These are phyloP conservation scores for Xanthia togata DNA, from an alignment of 2,888 invertebrate species.

Conservation along the genomic window DNA sequence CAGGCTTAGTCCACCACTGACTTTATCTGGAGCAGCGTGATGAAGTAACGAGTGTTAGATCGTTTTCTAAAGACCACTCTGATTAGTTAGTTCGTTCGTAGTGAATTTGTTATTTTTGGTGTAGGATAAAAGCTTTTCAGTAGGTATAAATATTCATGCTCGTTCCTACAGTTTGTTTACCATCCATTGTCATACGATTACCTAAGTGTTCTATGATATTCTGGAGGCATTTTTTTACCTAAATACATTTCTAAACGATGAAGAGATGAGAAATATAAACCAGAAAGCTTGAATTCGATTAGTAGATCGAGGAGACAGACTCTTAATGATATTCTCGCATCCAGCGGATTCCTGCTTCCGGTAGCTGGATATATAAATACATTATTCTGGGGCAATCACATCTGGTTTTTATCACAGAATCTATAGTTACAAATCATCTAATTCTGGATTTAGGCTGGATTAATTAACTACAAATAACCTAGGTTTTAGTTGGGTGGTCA, in stretches of 20 bases:
- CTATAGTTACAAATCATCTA: neutral
- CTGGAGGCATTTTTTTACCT: neutral
- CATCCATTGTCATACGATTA: no score
- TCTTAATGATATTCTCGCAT: neutral
- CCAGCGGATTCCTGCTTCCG: neutral
- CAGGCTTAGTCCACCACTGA: no score
- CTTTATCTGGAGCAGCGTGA: neutral
- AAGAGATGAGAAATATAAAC: neutral
- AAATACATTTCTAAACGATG: neutral
- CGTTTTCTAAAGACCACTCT: neutral
- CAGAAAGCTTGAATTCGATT: no score
- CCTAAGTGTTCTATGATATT: neutral
- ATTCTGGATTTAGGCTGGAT: neutral
- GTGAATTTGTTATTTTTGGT: neutral
- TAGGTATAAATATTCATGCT: neutral
- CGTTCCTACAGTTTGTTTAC: neutral
- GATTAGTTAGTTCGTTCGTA: neutral
- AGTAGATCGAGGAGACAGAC: neutral
- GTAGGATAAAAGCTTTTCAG: neutral
- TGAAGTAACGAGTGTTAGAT: neutral
- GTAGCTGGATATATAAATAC: neutral
- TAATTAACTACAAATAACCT: neutral
- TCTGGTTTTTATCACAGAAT: no score
- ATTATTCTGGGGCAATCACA: neutral
- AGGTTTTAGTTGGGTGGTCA: neutral